These are phyloP conservation scores for Gymnocephalus cernua DNA, from an alignment of 2,113 vertebrate genomes.

Conservation along the genomic window DNA sequence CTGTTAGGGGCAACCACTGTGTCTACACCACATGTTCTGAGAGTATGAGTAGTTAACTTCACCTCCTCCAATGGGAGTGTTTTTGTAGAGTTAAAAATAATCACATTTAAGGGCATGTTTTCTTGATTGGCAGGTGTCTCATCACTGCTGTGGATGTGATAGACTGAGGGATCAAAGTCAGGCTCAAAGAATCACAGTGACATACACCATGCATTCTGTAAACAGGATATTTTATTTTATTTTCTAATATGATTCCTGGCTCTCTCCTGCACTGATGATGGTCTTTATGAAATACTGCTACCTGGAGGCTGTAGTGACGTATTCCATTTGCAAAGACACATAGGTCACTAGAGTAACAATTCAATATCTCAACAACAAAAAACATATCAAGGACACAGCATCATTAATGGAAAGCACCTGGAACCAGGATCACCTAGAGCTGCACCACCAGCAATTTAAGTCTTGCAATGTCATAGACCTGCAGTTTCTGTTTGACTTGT, in stretches of 20 bases:
- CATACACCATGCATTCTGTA: slow-evolving; percentile 12
- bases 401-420: slow-evolving; percentile 28
- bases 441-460: slow-evolving; percentile 2
- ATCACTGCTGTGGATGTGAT: not conserved
- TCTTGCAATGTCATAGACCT: not conserved
- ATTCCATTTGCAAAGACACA: slow-evolving; percentile 34
- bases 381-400: slow-evolving; percentile 16
- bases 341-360: slow-evolving; percentile 42
- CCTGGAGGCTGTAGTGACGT: slow-evolving; percentile 25
- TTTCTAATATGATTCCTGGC: slow-evolving; percentile 29
- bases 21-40: not conserved
- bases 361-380: slow-evolving; percentile 37
- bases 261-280: slow-evolving; percentile 30
- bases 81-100: slow-evolving; percentile 10
- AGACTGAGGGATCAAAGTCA: slow-evolving; percentile 17
- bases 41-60: not conserved
- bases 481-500: not conserved
- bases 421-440: not conserved
- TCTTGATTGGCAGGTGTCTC: slow-evolving; percentile 21
- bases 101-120: slow-evolving; percentile 11
- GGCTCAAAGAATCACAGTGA: slow-evolving; percentile 29
- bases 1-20: not conserved
- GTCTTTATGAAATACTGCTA: slow-evolving; percentile 39
- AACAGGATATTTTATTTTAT: slow-evolving; percentile 46
- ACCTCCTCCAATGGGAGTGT: not conserved